Percentiles rank a stretch among this genome's conserved stretches.
Evolutionary conservation across 2,113 vertebrate genomes (phyloP).

Genomic region (Rhadina sibilatrix): DNA sequence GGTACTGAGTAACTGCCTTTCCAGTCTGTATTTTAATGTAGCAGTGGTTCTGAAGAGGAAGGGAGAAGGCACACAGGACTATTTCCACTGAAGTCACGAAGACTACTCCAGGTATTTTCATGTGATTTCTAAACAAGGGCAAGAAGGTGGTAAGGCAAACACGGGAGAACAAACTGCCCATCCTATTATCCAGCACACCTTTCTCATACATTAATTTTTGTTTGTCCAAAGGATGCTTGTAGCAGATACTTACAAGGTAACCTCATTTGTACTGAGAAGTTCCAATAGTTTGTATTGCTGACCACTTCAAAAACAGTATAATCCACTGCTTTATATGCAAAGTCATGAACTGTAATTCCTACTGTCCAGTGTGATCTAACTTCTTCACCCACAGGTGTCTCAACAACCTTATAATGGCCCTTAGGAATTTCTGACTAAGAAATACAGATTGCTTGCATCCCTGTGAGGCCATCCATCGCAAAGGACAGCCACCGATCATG

Average conservation of each 20-base stretch:
- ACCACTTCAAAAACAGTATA: not conserved
- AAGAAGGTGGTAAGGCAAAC: not conserved
- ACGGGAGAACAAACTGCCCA: not conserved
- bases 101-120: not conserved
- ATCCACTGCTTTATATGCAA: not conserved
- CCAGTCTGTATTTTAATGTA: not conserved
- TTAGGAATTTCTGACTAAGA: not conserved
- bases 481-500: not conserved
- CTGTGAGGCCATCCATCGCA: not conserved
- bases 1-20: not conserved
- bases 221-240: not conserved
- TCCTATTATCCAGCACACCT: not conserved
- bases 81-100: not conserved
- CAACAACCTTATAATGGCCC: not conserved
- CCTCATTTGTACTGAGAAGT: accelerated
- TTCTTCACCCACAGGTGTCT: not conserved
- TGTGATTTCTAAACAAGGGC: not conserved
- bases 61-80: not conserved
- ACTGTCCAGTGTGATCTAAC: not conserved
- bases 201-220: not conserved
- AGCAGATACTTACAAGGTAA: not conserved
- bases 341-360: not conserved
- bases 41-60: not conserved
- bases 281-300: not conserved
- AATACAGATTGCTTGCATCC: not conserved